Conservation (phyloP, 1,140 invertebrate species). For the Papilio aristodemus region DNA sequence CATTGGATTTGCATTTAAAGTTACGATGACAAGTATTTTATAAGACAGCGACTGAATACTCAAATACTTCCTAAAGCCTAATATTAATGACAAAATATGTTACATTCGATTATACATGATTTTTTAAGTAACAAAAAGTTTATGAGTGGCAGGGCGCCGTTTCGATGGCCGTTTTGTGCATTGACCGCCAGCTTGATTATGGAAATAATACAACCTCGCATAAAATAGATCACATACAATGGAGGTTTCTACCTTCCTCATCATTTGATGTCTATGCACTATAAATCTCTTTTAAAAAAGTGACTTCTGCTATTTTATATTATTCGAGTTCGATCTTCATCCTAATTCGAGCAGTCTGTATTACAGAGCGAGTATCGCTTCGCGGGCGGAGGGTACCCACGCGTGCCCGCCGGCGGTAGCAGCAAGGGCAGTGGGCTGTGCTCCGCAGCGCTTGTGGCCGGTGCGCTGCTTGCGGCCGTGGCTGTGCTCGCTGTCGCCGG, state of each 20-base stretch:
- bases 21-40: background rate
- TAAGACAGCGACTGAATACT: background rate
- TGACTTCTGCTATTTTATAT: background rate
- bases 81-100: too few relatives aligned
- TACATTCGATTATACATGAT: too few relatives aligned
- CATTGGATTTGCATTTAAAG: background rate
- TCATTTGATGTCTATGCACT: too few relatives aligned
- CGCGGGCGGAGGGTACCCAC: constrained; percentile 65
- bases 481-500: constrained; percentile 87
- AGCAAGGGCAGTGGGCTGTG: constrained; percentile 71
- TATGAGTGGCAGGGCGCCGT: too few relatives aligned
- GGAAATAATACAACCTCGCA: too few relatives aligned
- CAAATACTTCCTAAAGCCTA: background rate
- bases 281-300: too few relatives aligned
- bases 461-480: constrained; percentile 85
- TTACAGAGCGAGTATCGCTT: constrained; percentile 76
- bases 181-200: too few relatives aligned
- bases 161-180: too few relatives aligned
- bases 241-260: too few relatives aligned
- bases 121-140: too few relatives aligned
- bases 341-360: constrained; percentile 32
- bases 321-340: background rate
- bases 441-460: constrained; percentile 84
- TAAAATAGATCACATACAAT: too few relatives aligned
- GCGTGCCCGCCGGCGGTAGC: constrained; percentile 48